Conservation (phyloP, 2,113 vertebrate species). For the Petroica traversi region DNA sequence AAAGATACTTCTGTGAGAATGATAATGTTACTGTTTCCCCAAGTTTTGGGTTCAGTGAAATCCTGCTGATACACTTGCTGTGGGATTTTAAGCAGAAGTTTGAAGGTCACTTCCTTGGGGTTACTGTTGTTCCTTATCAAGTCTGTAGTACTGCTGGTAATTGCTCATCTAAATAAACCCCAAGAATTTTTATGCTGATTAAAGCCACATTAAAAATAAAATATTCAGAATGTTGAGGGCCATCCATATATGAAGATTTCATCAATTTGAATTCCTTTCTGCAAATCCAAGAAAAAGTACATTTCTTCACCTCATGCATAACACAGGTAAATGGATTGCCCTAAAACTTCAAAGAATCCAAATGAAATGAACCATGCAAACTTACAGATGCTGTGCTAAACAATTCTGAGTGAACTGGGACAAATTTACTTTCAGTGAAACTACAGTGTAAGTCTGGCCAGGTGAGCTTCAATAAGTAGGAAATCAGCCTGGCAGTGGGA, state of each 20-base stretch:
- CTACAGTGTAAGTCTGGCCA: neutral
- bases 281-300: neutral
- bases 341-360: neutral
- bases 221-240: neutral
- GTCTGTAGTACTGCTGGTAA: neutral
- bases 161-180: neutral
- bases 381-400: neutral
- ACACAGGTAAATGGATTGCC: neutral
- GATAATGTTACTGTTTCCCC: neutral
- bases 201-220: conserved; percentile 6
- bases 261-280: neutral
- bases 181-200: neutral
- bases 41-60: neutral
- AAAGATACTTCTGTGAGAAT: neutral
- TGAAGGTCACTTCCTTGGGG: neutral
- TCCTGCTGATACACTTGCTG: neutral
- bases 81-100: neutral
- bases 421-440: neutral
- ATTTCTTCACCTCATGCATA: neutral
- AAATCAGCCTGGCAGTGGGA: neutral
- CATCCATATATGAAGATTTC: neutral
- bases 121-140: neutral
- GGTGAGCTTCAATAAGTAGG: neutral
- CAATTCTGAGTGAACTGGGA: neutral
- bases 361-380: neutral